Base-by-base conservation (phyloP, 2,113 vertebrate genomes). In the Corvus cornix region DNA sequence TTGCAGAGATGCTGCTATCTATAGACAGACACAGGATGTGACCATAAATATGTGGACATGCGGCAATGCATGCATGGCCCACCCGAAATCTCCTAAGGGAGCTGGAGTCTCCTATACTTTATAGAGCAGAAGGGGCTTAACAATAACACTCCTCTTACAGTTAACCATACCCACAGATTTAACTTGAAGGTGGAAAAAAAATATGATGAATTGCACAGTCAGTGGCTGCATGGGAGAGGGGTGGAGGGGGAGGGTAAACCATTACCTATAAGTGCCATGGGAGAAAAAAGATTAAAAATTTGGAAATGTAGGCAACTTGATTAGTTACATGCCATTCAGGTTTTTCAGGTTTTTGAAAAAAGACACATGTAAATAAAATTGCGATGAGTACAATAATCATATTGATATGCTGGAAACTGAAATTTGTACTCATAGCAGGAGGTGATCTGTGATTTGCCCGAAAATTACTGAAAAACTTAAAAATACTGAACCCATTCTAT, bases 1-100 rank as follows among this genome's bases (percentile, higher is more conserved):
- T 86, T 0, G 0, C 48, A 64, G 48, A 81, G 37, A 41, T 0
- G 0, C 30, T 43, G 24, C 12, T 58, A 52, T 51, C 35, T 70
- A 1, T 13, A 46, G 41, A 48, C 28, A 19, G 37, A 52, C 37
- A 31, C 0, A 8, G n/a, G 24, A 49, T 1, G 2, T 55, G 51
- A 44, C n/a, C 55, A 33, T 55, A 41, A 60, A 60, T 16, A 30
- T 11, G 31, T n/a, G 22, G 70, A 35, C 2, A 11, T 16, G 12
- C 22, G 30, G n/a, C 75, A 67, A 13, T 30, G 28, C 5, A 7
- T 19, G 16, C 13, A 19, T 9, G 20, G 37, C 48, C n/a, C 6
- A 10, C 30, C 16, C 1, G 0, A 12, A 60, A 53, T 27, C 33
- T 78, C 43, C 48, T 41, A 48, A 19, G 72, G 21, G 16, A 82